Conservation (phyloP, 2,888 invertebrate species). For the Pseudeuparius sepicola region DNA sequence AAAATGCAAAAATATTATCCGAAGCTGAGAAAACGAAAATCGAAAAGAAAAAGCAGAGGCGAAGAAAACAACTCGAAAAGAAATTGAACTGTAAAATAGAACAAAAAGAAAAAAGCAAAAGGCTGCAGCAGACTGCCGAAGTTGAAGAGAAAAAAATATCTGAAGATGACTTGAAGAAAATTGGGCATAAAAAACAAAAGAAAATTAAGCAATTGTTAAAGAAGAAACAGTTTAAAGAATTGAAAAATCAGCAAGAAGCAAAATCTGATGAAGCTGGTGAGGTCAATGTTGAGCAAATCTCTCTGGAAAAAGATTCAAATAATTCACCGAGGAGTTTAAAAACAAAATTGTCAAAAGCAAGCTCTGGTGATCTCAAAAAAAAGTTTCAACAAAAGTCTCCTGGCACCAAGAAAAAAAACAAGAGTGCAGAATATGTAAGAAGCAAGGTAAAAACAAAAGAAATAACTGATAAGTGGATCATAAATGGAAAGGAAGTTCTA, state of each 20-base stretch:
- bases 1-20: constrained; percentile 11
- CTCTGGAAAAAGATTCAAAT: too few species aligned
- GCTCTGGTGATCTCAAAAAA: too few species aligned
- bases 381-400: too few species aligned
- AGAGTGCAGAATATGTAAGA: constrained; percentile 14
- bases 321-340: too few species aligned
- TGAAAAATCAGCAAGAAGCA: constrained; percentile 18
- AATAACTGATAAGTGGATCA: too few species aligned
- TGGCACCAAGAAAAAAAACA: constrained; percentile 32
- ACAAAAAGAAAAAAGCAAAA: neutral
- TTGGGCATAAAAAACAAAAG: constrained; percentile 29
- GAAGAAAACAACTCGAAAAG: constrained; percentile 17
- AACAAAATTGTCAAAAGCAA: too few species aligned
- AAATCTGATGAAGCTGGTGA: constrained; percentile 18
- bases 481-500: constrained; percentile 55
- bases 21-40: constrained; percentile 18
- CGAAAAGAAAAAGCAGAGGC: constrained; percentile 19
- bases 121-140: constrained; percentile 1
- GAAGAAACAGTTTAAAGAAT: constrained; percentile 22
- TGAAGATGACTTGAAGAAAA: constrained; percentile 26
- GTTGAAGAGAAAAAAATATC: constrained; percentile 14
- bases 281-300: constrained; percentile 24
- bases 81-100: constrained; percentile 8
- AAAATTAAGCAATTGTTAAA: constrained; percentile 27
- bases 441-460: too few species aligned